These are phyloP conservation scores for Atherinosoma microstoma DNA, from an alignment of 2,797 vertebrate species.

Conservation along the genomic window DNA sequence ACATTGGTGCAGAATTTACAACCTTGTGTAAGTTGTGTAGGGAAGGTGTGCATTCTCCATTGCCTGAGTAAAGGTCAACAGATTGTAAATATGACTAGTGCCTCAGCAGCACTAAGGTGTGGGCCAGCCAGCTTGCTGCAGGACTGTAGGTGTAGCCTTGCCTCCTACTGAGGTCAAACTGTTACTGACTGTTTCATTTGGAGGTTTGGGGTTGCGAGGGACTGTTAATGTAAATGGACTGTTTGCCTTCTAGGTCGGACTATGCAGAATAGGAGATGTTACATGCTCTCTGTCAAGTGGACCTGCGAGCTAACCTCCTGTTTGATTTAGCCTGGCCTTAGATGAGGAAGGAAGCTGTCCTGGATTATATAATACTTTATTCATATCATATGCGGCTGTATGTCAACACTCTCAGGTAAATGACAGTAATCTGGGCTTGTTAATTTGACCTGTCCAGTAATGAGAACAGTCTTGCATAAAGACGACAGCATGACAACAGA, in stretches of 20 bases:
- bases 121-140: constrained; percentile 32
- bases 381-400: constrained; percentile 37
- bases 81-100: constrained; percentile 62
- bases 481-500: constrained; percentile 13
- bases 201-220: constrained; percentile 35
- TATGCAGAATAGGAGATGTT: constrained; percentile 68
- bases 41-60: constrained; percentile 33
- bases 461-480: constrained; percentile 24
- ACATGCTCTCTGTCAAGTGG: constrained; percentile 13
- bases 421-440: constrained; percentile 56
- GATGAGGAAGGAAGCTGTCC: constrained; percentile 41
- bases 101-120: constrained; percentile 54
- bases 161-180: constrained; percentile 51
- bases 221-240: constrained; percentile 73
- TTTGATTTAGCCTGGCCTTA: constrained; percentile 58
- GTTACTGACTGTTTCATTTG: constrained; percentile 49
- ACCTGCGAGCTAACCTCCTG: constrained; percentile 44
- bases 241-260: constrained; percentile 70
- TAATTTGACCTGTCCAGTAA: constrained; percentile 41
- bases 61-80: constrained; percentile 55
- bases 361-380: constrained; percentile 32
- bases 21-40: constrained; percentile 22
- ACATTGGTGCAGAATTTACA: constrained; percentile 52
- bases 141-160: constrained; percentile 52
- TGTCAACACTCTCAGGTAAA: constrained; percentile 81